Conservation (phyloP, 2,888 invertebrate genomes). For the Agrochola circellaris region DNA sequence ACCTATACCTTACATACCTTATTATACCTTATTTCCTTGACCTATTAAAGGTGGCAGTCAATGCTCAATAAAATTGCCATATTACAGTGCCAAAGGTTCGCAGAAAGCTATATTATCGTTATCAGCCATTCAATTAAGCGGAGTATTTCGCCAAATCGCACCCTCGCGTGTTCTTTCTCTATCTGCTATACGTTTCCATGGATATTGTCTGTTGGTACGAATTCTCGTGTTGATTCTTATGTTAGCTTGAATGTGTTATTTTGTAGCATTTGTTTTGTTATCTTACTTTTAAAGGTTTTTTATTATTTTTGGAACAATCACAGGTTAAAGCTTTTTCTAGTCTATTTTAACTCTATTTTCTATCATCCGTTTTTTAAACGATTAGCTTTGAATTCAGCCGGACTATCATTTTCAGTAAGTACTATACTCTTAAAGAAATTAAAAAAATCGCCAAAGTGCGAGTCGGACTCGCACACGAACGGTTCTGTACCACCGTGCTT, state of each 20-base stretch:
- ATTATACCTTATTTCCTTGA: constrained; percentile 14
- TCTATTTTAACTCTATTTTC: neutral
- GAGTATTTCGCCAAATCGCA: constrained; percentile 47
- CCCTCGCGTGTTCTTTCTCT: constrained; percentile 54
- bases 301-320: neutral
- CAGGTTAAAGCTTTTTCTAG: neutral
- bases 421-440: neutral
- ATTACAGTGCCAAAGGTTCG: constrained; percentile 15
- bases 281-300: constrained; percentile 2
- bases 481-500: no score
- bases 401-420: neutral
- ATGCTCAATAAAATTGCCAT: constrained; percentile 16
- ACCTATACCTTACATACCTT: no score
- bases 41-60: neutral
- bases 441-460: neutral
- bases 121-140: constrained; percentile 48
- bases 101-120: constrained; percentile 32
- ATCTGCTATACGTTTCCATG: constrained; percentile 14
- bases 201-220: constrained; percentile 37
- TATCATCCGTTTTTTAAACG: neutral
- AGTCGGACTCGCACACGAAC: no score
- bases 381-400: neutral
- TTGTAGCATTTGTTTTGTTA: neutral
- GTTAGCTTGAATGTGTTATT: constrained; percentile 25
- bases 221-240: constrained; percentile 29